phyloP scores from a whole-genome alignment of 2,888 invertebrate species.

The Autographa pulchrina region DNA sequence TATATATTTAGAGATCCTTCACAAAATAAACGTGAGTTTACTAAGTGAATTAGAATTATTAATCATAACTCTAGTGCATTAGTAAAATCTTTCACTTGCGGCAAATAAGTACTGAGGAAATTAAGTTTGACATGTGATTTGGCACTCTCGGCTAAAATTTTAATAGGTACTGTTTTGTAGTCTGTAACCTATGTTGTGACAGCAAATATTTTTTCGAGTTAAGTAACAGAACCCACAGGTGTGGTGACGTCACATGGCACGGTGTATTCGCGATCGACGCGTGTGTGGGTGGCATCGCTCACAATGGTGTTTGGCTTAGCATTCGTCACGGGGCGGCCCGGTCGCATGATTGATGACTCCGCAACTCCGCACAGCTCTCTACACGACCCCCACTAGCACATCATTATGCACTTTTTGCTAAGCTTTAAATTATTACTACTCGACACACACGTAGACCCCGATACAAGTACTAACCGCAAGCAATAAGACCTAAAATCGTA shows the following conservation, averaged over 20 bases:
- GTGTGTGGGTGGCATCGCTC: slow-evolving; percentile 82
- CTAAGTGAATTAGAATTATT: neutral
- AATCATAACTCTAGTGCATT: neutral
- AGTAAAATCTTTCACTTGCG: too few relatives aligned
- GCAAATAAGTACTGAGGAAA: too few relatives aligned
- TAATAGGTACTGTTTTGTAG: neutral
- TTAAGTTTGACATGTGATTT: too few relatives aligned
- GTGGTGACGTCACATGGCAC: slow-evolving; percentile 39
- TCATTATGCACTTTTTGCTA: slow-evolving; percentile 55
- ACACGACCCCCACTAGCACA: slow-evolving; percentile 36
- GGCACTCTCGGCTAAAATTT: too few relatives aligned
- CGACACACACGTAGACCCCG: slow-evolving; percentile 21
- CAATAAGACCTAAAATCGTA: slow-evolving; percentile 34
- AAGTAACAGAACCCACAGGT: slow-evolving; percentile 31
- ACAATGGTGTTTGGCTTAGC: slow-evolving; percentile 88
- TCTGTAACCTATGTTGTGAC: neutral
- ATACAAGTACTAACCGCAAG: slow-evolving; percentile 6
- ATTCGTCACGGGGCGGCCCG: slow-evolving; percentile 86
- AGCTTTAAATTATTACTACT: slow-evolving; percentile 42
- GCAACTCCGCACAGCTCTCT: slow-evolving; percentile 47
- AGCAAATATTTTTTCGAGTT: neutral
- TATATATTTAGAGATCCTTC: slow-evolving; percentile 27
- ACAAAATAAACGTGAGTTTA: neutral
- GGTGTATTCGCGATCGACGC: slow-evolving; percentile 63
- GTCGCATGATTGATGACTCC: slow-evolving; percentile 81